Evolutionary conservation across 2,797 vertebrate genomes (phyloP).

Genomic region (Phataginus tricuspis): DNA sequence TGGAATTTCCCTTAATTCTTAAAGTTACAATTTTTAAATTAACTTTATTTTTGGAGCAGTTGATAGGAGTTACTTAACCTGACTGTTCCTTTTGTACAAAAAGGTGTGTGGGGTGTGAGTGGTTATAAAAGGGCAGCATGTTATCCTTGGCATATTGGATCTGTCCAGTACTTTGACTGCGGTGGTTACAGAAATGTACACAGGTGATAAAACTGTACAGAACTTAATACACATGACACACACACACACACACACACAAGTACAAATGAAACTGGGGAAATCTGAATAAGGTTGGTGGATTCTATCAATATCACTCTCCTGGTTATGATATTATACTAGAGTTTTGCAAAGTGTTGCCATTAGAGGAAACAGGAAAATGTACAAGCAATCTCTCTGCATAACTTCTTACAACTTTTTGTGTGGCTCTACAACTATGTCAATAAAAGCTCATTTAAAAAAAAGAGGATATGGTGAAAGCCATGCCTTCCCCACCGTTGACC

Average conservation of each 20-base stretch:
- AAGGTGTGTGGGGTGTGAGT: not conserved
- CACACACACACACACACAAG: not conserved
- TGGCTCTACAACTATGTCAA: not conserved
- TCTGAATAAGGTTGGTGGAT: not conserved
- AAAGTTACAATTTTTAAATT: not conserved
- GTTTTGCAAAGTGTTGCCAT: constrained; percentile 31
- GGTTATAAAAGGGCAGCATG: not conserved
- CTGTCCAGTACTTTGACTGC: not conserved
- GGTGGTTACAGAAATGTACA: not conserved
- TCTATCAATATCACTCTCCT: not conserved
- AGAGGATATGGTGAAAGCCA: not conserved
- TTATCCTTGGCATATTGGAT: not conserved
- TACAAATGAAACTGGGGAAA: not conserved
- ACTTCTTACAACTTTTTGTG: not conserved
- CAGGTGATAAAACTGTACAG: not conserved
- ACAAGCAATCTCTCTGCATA: not conserved
- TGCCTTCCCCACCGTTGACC: not conserved
- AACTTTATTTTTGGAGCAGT: not conserved
- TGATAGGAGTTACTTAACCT: not conserved
- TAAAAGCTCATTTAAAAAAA: not conserved
- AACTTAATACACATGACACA: not conserved
- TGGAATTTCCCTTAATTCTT: constrained; percentile 4
- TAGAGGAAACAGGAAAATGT: not conserved
- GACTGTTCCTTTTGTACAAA: not conserved
- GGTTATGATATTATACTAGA: not conserved